Base-by-base conservation (phyloP, 2,113 vertebrate genomes). In the Bubo scandiacus region DNA sequence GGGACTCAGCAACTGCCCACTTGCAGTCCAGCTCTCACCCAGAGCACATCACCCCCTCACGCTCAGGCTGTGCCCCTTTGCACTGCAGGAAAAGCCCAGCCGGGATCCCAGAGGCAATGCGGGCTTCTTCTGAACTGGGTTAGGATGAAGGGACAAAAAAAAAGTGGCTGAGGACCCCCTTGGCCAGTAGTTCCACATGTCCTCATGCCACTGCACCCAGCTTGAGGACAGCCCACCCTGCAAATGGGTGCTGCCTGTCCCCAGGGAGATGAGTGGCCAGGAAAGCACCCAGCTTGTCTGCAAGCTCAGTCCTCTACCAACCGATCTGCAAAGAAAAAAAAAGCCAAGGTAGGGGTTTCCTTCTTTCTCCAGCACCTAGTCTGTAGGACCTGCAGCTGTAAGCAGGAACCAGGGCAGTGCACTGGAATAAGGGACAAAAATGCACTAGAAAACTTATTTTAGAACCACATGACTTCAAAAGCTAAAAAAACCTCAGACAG, bases 121-220 rank as follows among this genome's bases (percentile, higher is more conserved):
- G 66, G 49, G 29, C 45, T 43, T 11, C 49, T 62, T 34, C 65
- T 66, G 32, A 14, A 3, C 0, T 2, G 3, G 19, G 6, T 63
- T 7, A 54, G 42, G 52, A 26, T 12, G 13, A 22, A n/a, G n/a
- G 21, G 38, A 58, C 13, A 10, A 4, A 9, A 67, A 9, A 67
- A 30, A 77, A 8, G 3, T 12, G 43, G 17, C 0, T 40, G 40
- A 90, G 20, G 12, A 55, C 1, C 10, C 11, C 36, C 29, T 71
- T 6, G n/a, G 63, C 68, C 6, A 29, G 5, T 12, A 17, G n/a
- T 7, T 19, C 51, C 61, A 6, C 1, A 0, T 6, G 15, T 51
- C 26, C 61, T 21, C 3, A 2, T 3, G 4, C 34, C 36, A 9
- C 65, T 10, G 6, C 47, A 14, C 16, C 21, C 71, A 30, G 42